Base-by-base conservation (phyloP, 2,888 invertebrate species). In the Petrolisthes manimaculis region DNA sequence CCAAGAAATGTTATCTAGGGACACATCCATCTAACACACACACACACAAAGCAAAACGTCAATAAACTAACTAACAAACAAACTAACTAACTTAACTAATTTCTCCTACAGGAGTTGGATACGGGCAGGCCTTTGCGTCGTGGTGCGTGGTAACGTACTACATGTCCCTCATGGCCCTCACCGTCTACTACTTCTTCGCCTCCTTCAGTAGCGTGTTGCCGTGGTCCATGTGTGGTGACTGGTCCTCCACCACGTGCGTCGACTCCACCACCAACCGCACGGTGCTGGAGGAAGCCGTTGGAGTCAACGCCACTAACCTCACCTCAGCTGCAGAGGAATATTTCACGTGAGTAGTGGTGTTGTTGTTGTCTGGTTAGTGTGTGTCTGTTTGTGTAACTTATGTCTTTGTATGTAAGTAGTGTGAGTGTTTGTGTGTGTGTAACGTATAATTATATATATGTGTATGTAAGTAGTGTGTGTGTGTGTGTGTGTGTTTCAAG, bases 61-160 rank as follows among this genome's bases (percentile, higher is more conserved):
- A n/a, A 53, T 18, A 69, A 78, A 14, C 14, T 55, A 14, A 14
- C 61, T 51, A 8, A 37, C 2, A 6, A n/a, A n/a, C 5, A n/a
- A 83, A 75, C n/a, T 37, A 37, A 21, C n/a, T 24, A 14, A n/a
- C 8, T 77, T n/a, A n/a, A n/a, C n/a, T n/a, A n/a, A n/a, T 51
- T 3, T n/a, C 37, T 53, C 69, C 71, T 89, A 1, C 89, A 92
- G 93, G 93, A 75, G 91, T 94, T 54, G 94, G 94, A 14, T 94
- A 93, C 87, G 94, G 94, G 3, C 94, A 94, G 90, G 92, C 93
- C 3, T 92, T 94, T 14, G 93, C 93, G 3, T 93, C 93, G 6
- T 92, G 92, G 18, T 95, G 95, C 91, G 95, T 96, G 14, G 94
- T 96, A 1, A 95, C 96, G 0, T 97, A 96, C 93, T 97, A 97